Evolutionary conservation across 2,888 invertebrate genomes (phyloP), one percentile per base, ranked within the genome.

Genomic region (Xanthorhoe spadicearia): DNA sequence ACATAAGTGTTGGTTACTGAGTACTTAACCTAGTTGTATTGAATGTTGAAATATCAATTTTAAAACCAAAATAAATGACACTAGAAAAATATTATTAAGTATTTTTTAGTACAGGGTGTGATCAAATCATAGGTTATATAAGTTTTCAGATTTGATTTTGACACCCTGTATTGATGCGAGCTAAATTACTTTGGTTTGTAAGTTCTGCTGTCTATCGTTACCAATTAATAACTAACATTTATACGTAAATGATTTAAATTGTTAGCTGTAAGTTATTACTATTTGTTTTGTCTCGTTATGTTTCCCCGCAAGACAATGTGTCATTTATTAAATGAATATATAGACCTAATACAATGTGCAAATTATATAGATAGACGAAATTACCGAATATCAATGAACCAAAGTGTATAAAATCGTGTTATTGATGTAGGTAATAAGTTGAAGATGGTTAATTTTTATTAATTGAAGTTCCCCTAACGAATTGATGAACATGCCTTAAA

Each of bases 21-120:
- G 82, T 83, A 83, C 82, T 81, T 81, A 82, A 81, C 66, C 10
- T 67, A 63, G 67, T 5, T 55, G 51, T 63, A 69, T 61, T 62
- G 48, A 62, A 51, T 63, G 53, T 56, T 68, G 61, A 56, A 43
- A 60, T 52, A 49, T 61, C 55, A 60, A 58, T 58, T 58, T 51
- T 51, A 49, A 43, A 66, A 58, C 52, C 61, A 61, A 54, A 63
- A 15, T 56, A 51, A 61, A 64, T 53, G 64, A 61, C 60, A 64
- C 43, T 68, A 66, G 57, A 15, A 61, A 38, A 28, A 49, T 58
- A 57, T 46, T 51, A 53, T 62, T 54, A 51, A n/a, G n/a, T n/a
- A n/a, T n/a, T n/a, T 35, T 55, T 32, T 19, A 49, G 43, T 54
- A 43, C 62, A 32, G 28, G 52, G 52, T 65, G 65, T 61, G 51